phyloP scores from a whole-genome alignment of 2,888 invertebrate species.

The Andrena trimmerana region DNA sequence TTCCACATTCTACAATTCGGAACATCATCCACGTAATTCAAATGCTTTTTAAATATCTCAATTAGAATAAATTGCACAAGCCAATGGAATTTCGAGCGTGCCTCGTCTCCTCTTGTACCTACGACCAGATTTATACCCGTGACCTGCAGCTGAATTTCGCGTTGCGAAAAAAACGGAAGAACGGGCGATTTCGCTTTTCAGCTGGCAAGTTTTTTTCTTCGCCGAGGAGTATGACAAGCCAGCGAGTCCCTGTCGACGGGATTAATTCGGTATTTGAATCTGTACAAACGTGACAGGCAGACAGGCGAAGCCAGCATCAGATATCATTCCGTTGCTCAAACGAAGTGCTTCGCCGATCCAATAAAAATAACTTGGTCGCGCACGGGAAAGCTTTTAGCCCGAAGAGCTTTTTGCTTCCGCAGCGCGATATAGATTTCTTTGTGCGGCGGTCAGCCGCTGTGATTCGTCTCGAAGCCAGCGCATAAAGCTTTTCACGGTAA shows the following conservation, averaged over 20 bases:
- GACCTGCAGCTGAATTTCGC: no score
- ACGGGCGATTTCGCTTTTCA: not conserved
- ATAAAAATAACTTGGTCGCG: constrained; percentile 68
- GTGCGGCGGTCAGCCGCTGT: constrained; percentile 62
- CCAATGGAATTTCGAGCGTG: not conserved
- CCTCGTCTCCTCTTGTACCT: no score
- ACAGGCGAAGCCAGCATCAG: constrained; percentile 38
- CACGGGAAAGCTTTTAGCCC: constrained; percentile 66
- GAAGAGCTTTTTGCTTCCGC: constrained; percentile 66
- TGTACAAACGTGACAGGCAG: constrained; percentile 43
- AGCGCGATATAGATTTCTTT: constrained; percentile 68
- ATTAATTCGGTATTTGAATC: constrained; percentile 51
- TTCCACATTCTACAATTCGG: not conserved
- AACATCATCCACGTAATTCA: no score
- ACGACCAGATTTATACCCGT: no score
- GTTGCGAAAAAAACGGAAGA: not conserved
- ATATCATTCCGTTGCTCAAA: constrained; percentile 60
- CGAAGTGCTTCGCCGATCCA: constrained; percentile 56
- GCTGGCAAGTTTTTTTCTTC: not conserved
- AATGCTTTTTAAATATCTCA: no score
- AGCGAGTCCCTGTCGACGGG: constrained; percentile 2
- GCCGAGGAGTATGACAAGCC: not conserved
- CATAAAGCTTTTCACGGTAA: constrained; percentile 56
- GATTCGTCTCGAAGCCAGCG: constrained; percentile 64
- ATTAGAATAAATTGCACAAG: not conserved